Percentiles rank a stretch among this genome's conserved stretches.
These are phyloP conservation scores for Phaonia tiefii DNA, from an alignment of 2,888 invertebrate genomes.

Conservation along the genomic window DNA sequence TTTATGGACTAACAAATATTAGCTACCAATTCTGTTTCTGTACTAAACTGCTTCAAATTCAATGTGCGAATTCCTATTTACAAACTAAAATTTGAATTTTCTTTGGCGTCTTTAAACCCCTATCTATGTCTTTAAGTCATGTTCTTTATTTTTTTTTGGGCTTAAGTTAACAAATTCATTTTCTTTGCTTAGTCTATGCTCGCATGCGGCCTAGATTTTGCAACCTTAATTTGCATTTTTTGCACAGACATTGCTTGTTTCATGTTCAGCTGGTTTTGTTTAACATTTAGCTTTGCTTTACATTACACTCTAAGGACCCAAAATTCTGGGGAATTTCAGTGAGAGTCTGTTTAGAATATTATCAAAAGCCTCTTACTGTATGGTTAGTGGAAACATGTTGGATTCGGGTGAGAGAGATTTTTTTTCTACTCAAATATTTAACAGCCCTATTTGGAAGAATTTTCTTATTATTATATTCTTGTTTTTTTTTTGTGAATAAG, in stretches of 20 bases:
- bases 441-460: background rate
- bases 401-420: conserved; percentile 10
- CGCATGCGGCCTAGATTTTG: background rate
- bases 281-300: conserved; percentile 15
- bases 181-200: background rate
- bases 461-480: no score
- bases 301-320: conserved; percentile 13
- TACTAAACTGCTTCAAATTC: background rate
- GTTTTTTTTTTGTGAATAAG: no score
- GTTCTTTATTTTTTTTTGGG: conserved; percentile 3
- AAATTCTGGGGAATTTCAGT: conserved; percentile 33
- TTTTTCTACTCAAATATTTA: conserved; percentile 32
- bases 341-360: conserved; percentile 25
- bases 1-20: no score
- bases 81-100: no score
- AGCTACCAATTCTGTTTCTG: no score
- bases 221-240: conserved; percentile 51
- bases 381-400: background rate
- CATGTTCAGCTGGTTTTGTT: background rate
- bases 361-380: conserved; percentile 22
- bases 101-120: background rate
- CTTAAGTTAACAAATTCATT: conserved; percentile 28
- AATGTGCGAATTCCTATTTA: background rate
- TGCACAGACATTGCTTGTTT: background rate
- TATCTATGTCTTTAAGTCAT: background rate